Percentiles rank a stretch among this genome's conserved stretches.
Conservation (phyloP, 2,888 invertebrate genomes). For the Ganaspis brasiliensis region DNA sequence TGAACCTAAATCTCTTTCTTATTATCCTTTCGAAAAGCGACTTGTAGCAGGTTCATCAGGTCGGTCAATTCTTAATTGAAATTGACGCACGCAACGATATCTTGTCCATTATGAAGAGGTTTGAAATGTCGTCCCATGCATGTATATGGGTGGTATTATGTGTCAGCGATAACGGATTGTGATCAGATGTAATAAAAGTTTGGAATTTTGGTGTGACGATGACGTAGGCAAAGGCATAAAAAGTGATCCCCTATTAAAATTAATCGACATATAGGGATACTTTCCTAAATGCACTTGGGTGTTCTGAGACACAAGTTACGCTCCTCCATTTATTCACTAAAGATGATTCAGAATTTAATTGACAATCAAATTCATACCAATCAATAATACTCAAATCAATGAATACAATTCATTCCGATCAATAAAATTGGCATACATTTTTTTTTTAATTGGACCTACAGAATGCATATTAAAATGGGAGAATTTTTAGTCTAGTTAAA, state of each 20-base stretch:
- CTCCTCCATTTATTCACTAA: conserved; percentile 22
- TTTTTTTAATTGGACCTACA: neutral
- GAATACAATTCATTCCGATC: neutral
- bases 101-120: neutral
- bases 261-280: conserved; percentile 15
- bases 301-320: conserved; percentile 15
- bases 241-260: conserved; percentile 36
- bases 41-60: conserved; percentile 12
- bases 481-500: too few species aligned
- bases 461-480: too few species aligned
- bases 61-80: conserved; percentile 36
- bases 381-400: neutral
- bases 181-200: conserved; percentile 33
- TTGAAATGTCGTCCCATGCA: conserved; percentile 15
- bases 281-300: conserved; percentile 31
- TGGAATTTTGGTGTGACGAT: conserved; percentile 24
- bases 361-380: neutral
- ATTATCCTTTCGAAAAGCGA: conserved; percentile 20
- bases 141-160: conserved; percentile 30
- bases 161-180: conserved; percentile 35
- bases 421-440: neutral
- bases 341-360: conserved; percentile 15
- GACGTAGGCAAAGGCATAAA: conserved; percentile 32
- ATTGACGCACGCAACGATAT: conserved; percentile 33
- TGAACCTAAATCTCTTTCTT: conserved; percentile 2